Evolutionary conservation across 2,888 invertebrate genomes (phyloP), one percentile per base, ranked within the genome.

Genomic region (Temnothorax rugatulus): DNA sequence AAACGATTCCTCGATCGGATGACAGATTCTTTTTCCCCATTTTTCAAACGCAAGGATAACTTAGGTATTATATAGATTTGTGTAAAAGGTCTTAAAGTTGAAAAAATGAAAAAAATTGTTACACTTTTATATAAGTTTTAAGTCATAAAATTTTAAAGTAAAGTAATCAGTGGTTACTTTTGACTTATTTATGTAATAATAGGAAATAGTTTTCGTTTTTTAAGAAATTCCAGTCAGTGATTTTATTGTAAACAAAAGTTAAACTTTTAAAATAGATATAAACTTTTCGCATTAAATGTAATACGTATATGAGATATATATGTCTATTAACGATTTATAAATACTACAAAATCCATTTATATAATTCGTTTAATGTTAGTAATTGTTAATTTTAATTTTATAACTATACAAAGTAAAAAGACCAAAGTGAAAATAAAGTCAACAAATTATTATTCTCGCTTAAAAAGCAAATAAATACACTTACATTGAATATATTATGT

Each of bases 1-100:
- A 52, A 91, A 91, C 61, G 87, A 88, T 38, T 92, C 94, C 11
- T 90, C 92, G 13, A 87, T 92, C 61, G 88, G 92, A 84, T 91
- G 25, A 73, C 52, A 47, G 44, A 15, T 47, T 74, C n/a, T 44
- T 44, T 41, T 29, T 57, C 2, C 1, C 18, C 1, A 71, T 47
- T 47, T 59, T 38, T 11, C 15, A 59, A 21, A 44, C 3, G 4
- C 5, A n/a, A 54, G 18, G 0, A 44, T 13, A 61, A 74, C 29
- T 74, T 15, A 54, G 11, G 2, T 69, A 69, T 52, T 61, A 18
- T 61, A 34, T 38, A n/a, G 18, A 25, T 57, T 41, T 8, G 8
- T 41, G 4, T 41, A 29, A 74, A 54, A n/a, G 8, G 2, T 57
- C 11, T 18, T 25, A 38, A 59, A 54, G 4, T 25, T 38, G 0